A percentile compares a stretch with the other conserved stretches of the same genome.
Evolutionary conservation across 2,888 invertebrate species (phyloP).

Genomic region (Strigamia transsilvanica): DNA sequence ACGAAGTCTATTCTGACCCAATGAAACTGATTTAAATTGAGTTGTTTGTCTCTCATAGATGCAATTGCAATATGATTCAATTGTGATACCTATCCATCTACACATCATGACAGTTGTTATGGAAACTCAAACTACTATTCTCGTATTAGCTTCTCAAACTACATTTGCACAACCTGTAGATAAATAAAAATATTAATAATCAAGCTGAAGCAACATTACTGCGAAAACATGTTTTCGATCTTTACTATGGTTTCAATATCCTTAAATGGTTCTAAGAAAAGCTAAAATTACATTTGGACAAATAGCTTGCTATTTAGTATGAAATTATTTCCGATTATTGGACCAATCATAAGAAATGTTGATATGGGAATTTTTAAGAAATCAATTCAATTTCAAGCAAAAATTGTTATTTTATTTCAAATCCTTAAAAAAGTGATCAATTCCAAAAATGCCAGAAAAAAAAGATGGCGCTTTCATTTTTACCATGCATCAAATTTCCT

Average conservation of each 20-base stretch:
- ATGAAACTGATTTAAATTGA: conserved; percentile 16
- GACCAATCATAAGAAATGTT: neutral
- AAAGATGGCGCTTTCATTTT: neutral
- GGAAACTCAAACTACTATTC: neutral
- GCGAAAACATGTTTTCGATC: too few species aligned
- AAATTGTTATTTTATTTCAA: too few species aligned
- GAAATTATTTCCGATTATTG: neutral
- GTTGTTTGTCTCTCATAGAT: conserved; percentile 15
- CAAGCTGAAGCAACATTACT: neutral
- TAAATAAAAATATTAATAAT: neutral
- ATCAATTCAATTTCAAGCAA: too few species aligned
- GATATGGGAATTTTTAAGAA: too few species aligned
- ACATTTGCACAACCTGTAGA: neutral
- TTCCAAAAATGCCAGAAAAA: neutral
- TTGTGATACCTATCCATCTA: conserved; percentile 1
- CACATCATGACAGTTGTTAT: neutral
- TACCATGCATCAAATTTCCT: conserved; percentile 3
- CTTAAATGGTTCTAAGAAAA: neutral
- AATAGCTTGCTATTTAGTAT: neutral
- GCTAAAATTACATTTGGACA: neutral
- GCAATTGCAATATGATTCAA: conserved; percentile 13
- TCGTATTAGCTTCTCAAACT: neutral
- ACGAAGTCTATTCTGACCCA: conserved; percentile 39
- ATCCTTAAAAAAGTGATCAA: neutral
- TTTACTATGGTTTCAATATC: neutral